A percentile compares a stretch with the other conserved stretches of the same genome.
Evolutionary conservation across 2,113 vertebrate genomes (phyloP).

Genomic region (Martes martes): DNA sequence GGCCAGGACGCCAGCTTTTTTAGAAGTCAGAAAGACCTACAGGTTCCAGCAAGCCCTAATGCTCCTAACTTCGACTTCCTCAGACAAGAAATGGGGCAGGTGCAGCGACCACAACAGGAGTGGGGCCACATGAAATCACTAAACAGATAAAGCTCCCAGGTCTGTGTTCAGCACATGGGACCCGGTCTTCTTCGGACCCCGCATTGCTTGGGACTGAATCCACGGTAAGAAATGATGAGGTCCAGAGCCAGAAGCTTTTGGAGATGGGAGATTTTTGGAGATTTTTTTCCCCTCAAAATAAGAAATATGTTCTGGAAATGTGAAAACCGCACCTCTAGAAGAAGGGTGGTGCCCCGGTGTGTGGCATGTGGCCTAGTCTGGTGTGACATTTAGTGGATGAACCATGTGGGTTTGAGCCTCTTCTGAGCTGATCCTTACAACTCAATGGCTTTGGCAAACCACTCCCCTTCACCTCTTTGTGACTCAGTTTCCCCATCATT

Average conservation of each 20-base stretch:
- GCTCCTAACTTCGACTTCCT: neutral
- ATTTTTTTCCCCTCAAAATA: neutral
- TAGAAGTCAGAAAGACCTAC: neutral
- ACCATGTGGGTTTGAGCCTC: neutral
- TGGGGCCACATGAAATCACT: neutral
- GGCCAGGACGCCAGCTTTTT: neutral
- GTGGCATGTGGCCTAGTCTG: rapidly evolving
- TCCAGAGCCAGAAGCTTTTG: neutral
- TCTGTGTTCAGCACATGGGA: rapidly evolving
- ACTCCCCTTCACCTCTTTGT: neutral
- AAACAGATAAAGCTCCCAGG: neutral
- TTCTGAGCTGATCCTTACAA: neutral
- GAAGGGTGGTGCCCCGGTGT: neutral
- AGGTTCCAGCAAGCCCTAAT: neutral
- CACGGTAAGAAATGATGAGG: neutral
- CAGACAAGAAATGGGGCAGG: neutral
- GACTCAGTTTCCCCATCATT: neutral
- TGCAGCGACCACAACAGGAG: rapidly evolving
- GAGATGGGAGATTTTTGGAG: neutral
- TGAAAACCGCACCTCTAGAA: neutral
- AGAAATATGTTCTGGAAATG: neutral
- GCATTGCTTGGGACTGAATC: neutral
- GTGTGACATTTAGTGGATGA: neutral
- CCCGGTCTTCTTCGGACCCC: neutral
- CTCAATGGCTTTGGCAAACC: neutral